Percentiles rank a stretch among this genome's conserved stretches.
Evolutionary conservation across 64 coral and sea anemone species (phyloP).

Genomic region (Pocillopora verrucosa): DNA sequence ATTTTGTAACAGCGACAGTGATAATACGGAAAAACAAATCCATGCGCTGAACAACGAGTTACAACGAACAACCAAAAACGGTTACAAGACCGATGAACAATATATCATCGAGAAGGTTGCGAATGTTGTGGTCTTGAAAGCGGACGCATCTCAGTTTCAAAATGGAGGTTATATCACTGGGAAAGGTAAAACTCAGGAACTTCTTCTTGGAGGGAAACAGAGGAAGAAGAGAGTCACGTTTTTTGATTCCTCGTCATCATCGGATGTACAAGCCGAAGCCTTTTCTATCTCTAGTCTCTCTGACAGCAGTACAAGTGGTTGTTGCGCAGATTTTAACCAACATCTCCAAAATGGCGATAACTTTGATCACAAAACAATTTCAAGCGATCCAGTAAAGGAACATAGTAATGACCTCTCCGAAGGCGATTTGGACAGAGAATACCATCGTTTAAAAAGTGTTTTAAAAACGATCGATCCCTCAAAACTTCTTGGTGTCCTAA

Average conservation of each 20-base stretch:
- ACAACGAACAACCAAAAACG: not conserved
- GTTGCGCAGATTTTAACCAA: slow-evolving; percentile 1
- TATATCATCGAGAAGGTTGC: slow-evolving; percentile 18
- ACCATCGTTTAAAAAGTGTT: slow-evolving; percentile 59
- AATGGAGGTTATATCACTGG: slow-evolving; percentile 20
- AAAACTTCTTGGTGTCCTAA: slow-evolving; percentile 61
- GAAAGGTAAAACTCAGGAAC: not conserved
- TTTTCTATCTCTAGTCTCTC: slow-evolving; percentile 43
- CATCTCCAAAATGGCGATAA: slow-evolving; percentile 1
- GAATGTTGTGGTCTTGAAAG: slow-evolving; percentile 18
- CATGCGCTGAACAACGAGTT: not conserved
- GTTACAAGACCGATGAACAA: slow-evolving; percentile 9
- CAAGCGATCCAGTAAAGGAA: not conserved
- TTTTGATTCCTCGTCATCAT: slow-evolving; percentile 30
- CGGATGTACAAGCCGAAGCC: slow-evolving; percentile 33
- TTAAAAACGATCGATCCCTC: slow-evolving; percentile 77
- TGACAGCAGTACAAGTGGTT: slow-evolving; percentile 31
- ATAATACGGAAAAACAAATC: not conserved
- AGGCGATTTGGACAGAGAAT: slow-evolving; percentile 58
- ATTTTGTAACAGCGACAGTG: not conserved
- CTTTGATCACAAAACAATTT: not conserved
- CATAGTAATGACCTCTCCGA: slow-evolving; percentile 27
- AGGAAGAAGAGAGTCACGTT: slow-evolving; percentile 31
- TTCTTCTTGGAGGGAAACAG: slow-evolving; percentile 26
- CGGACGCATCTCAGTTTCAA: slow-evolving; percentile 32